These are phyloP conservation scores for Drosophila leonis DNA, from an alignment of 2,888 invertebrate genomes.

Conservation along the genomic window DNA sequence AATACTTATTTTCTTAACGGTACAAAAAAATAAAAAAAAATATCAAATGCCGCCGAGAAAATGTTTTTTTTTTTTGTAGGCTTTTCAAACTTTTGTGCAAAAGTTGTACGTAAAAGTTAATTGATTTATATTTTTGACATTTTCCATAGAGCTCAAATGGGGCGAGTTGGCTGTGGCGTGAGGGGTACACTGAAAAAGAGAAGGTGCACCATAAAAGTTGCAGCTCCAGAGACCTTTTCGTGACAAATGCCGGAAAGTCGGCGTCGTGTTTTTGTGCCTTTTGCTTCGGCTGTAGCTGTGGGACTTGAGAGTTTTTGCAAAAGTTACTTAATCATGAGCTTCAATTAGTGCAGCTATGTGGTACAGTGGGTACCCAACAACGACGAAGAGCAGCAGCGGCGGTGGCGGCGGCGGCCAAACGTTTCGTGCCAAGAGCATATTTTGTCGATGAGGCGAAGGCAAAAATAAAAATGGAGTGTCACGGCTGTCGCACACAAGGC, in stretches of 20 bases:
- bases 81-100: conserved; percentile 57
- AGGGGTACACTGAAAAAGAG: conserved; percentile 30
- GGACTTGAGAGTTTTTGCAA: conserved; percentile 52
- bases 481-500: conserved; percentile 65
- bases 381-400: background rate
- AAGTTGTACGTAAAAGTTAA: conserved; percentile 69
- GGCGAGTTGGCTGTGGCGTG: background rate
- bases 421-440: conserved; percentile 68
- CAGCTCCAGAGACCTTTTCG: conserved; percentile 73
- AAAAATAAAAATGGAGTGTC: conserved; percentile 80
- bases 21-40: background rate
- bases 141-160: conserved; percentile 30
- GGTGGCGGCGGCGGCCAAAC: conserved; percentile 35
- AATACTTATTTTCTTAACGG: conserved; percentile 9
- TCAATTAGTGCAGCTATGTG: conserved; percentile 63
- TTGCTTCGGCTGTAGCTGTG: conserved; percentile 23
- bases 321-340: conserved; percentile 79
- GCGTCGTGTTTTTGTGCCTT: conserved; percentile 26
- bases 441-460: conserved; percentile 50
- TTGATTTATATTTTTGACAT: conserved; percentile 79
- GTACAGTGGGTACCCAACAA: conserved; percentile 8
- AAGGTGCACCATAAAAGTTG: conserved; percentile 61
- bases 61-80: conserved; percentile 24
- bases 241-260: conserved; percentile 70
- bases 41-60: conserved; percentile 8